These are phyloP conservation scores for Ruditapes philippinarum DNA, from an alignment of 1,140 invertebrate genomes.

Conservation along the genomic window DNA sequence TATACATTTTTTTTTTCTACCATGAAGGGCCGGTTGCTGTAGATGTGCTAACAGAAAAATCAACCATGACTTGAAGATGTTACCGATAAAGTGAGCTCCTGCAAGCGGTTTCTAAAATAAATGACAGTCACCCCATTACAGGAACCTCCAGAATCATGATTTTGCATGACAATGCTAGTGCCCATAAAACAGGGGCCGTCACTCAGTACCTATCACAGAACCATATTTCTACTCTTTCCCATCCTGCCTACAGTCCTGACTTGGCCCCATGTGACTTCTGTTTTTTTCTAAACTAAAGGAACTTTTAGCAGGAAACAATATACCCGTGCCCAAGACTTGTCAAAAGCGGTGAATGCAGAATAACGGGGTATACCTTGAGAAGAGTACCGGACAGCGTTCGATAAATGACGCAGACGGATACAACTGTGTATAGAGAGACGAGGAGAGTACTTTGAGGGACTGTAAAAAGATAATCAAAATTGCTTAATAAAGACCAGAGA, in stretches of 20 bases:
- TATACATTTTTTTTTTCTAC: background rate
- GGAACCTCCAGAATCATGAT: slow-evolving; percentile 10
- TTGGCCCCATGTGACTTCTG: too few species aligned
- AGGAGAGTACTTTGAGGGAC: background rate
- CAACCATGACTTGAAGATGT: slow-evolving; percentile 6
- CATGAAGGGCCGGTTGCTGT: too few species aligned
- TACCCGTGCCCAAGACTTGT: slow-evolving; percentile 18
- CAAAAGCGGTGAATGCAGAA: slow-evolving; percentile 5
- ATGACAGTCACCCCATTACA: slow-evolving; percentile 11
- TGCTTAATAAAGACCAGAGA: too few species aligned
- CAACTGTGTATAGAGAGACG: background rate
- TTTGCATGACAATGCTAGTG: slow-evolving; percentile 23
- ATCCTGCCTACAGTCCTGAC: slow-evolving; percentile 1
- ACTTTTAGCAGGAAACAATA: background rate
- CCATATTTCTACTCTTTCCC: background rate
- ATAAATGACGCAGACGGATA: background rate
- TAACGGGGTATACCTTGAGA: background rate
- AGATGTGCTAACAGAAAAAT: background rate
- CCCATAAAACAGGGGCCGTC: too few species aligned
- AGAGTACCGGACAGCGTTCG: too few species aligned
- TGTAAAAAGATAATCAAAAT: slow-evolving; percentile 6
- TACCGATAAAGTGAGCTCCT: slow-evolving; percentile 6
- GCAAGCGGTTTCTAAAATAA: slow-evolving; percentile 24
- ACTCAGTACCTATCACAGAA: background rate
- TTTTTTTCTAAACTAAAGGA: background rate